These are phyloP conservation scores for Drosophila gunungcola DNA, from an alignment of 1,140 invertebrate genomes.

Conservation along the genomic window DNA sequence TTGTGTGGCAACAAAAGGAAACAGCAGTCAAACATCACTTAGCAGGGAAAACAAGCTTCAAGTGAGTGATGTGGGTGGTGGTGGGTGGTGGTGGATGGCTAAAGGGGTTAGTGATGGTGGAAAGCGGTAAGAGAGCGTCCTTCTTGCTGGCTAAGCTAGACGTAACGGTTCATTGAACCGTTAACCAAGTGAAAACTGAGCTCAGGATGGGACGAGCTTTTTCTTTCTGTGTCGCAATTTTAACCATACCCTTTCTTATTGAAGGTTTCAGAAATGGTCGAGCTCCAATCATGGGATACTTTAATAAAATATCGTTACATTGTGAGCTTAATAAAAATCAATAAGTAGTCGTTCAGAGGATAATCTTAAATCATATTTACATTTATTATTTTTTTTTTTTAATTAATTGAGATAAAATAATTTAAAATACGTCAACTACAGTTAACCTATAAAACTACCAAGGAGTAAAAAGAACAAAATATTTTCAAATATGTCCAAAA, in stretches of 20 bases:
- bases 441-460: no score
- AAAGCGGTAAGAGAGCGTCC: slow-evolving; percentile 10
- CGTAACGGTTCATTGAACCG: slow-evolving; percentile 73
- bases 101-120: background rate
- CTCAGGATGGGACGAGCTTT: slow-evolving; percentile 45
- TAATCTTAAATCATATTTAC: no score
- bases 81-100: background rate
- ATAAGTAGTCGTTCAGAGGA: no score
- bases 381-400: no score
- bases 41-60: slow-evolving; percentile 48
- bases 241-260: slow-evolving; percentile 2
- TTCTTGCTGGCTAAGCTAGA: slow-evolving; percentile 62
- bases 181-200: slow-evolving; percentile 55
- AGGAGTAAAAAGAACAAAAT: no score
- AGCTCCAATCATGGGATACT: no score
- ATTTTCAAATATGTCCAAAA: no score
- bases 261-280: no score
- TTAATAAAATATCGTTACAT: no score
- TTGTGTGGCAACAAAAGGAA: slow-evolving; percentile 64
- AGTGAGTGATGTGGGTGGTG: slow-evolving; percentile 30
- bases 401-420: no score
- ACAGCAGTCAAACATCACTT: slow-evolving; percentile 64
- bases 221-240: slow-evolving; percentile 22
- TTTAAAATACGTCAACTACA: no score
- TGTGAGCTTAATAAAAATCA: no score